Conservation (phyloP, 2,797 vertebrate species). For the Momotus momota region DNA sequence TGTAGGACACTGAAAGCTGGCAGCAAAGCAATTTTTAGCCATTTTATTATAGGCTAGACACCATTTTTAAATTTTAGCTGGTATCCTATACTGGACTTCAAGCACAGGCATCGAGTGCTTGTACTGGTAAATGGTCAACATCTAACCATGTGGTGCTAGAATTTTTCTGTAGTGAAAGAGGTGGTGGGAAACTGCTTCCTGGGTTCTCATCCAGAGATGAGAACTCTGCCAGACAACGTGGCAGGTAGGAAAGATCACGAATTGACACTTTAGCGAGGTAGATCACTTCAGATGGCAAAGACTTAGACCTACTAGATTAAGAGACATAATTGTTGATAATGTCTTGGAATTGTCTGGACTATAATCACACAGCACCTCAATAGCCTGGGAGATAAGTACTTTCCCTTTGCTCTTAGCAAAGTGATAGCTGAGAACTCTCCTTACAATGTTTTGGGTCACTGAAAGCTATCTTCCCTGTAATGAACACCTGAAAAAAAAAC, state of each 20-base stretch:
- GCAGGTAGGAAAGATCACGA: neutral
- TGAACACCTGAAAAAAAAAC: neutral
- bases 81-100: neutral
- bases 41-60: neutral
- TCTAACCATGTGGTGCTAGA: neutral
- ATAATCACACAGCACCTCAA: neutral
- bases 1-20: neutral
- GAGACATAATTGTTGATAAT: neutral
- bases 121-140: neutral
- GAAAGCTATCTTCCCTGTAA: neutral
- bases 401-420: slow-evolving; percentile 18
- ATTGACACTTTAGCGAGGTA: neutral
- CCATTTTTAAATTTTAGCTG: neutral
- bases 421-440: slow-evolving; percentile 2
- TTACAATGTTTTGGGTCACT: neutral
- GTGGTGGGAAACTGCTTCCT: neutral
- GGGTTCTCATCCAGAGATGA: neutral
- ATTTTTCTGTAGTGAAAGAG: neutral
- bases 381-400: neutral
- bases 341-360: neutral
- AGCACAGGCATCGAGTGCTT: neutral
- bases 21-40: neutral
- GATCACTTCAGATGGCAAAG: neutral
- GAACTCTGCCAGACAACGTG: neutral
- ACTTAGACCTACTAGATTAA: neutral